Percentiles rank a stretch among this genome's conserved stretches.
phyloP scores from a whole-genome alignment of 1,140 invertebrate species.

The Heliconius hewitsoni region DNA sequence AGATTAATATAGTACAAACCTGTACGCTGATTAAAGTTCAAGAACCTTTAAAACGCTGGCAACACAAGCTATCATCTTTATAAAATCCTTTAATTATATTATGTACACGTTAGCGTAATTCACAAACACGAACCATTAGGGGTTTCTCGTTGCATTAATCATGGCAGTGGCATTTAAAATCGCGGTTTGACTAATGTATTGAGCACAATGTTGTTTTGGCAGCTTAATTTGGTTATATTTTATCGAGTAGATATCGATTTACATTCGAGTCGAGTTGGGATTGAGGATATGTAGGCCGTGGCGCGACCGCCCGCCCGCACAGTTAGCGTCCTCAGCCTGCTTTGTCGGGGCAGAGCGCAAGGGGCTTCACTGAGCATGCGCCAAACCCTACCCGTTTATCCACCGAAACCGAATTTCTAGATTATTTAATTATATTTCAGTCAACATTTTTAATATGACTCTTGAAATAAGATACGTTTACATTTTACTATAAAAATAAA shows the following conservation, averaged over 20 bases:
- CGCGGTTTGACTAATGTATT: slow-evolving; percentile 37
- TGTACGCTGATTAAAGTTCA: slow-evolving; percentile 28
- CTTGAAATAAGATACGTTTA: slow-evolving; percentile 3
- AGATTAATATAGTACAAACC: slow-evolving; percentile 27
- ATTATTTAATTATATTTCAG: slow-evolving; percentile 43
- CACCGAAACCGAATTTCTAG: slow-evolving; percentile 41
- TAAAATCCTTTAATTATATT: slow-evolving; percentile 38
- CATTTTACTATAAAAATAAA: neutral
- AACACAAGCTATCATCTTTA: slow-evolving; percentile 21
- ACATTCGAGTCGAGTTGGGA: slow-evolving; percentile 47
- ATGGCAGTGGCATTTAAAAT: slow-evolving; percentile 25
- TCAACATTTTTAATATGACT: slow-evolving; percentile 34
- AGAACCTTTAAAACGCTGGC: neutral
- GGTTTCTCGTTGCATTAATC: slow-evolving; percentile 27
- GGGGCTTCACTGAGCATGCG: slow-evolving; percentile 61
- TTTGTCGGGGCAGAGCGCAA: slow-evolving; percentile 52
- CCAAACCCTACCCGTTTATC: slow-evolving; percentile 50
- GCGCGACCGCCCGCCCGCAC: slow-evolving; percentile 56
- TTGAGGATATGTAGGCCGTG: slow-evolving; percentile 38
- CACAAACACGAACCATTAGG: slow-evolving; percentile 58
- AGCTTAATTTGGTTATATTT: slow-evolving; percentile 48
- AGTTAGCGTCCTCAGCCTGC: slow-evolving; percentile 54
- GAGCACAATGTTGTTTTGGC: slow-evolving; percentile 44
- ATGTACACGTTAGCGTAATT: slow-evolving; percentile 46
- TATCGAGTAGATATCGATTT: slow-evolving; percentile 64